A percentile compares a stretch with the other conserved stretches of the same genome.
phyloP scores from a whole-genome alignment of 2,888 invertebrate species.

The Drosophila histrio region DNA sequence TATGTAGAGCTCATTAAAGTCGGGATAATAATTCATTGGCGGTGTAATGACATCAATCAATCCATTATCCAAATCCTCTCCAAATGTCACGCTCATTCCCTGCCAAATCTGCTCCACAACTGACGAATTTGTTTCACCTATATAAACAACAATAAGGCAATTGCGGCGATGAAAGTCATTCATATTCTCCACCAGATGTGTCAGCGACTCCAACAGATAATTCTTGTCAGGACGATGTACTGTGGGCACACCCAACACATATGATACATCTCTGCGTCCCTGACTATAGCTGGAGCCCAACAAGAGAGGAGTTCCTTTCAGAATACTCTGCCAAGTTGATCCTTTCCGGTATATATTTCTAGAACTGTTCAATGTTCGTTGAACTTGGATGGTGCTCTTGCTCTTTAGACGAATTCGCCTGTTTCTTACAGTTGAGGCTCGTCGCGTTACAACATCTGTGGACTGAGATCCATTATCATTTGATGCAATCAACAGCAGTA shows the following conservation, averaged over 20 bases:
- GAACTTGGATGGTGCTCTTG: background rate
- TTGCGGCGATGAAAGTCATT: conserved; percentile 2
- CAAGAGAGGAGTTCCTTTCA: background rate
- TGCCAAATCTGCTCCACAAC: conserved; percentile 20
- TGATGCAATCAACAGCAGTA: background rate
- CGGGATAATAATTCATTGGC: conserved; percentile 44
- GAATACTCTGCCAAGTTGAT: conserved; percentile 4
- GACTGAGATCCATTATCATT: background rate
- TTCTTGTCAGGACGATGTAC: background rate
- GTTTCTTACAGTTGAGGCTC: background rate
- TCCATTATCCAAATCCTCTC: conserved; percentile 33
- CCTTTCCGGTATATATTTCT: background rate
- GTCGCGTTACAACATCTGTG: background rate
- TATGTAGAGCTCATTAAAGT: conserved; percentile 22
- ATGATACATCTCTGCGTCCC: conserved; percentile 22
- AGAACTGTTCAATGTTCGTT: background rate
- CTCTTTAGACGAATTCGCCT: background rate
- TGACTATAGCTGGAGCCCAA: conserved; percentile 19
- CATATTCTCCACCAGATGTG: conserved; percentile 30
- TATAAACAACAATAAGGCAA: conserved; percentile 44
- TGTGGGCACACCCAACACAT: conserved; percentile 63
- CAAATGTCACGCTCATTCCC: conserved; percentile 2
- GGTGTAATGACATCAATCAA: conserved; percentile 60
- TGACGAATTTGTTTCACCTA: conserved; percentile 40
- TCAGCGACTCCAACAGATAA: conserved; percentile 33